Evolutionary conservation across 2,888 invertebrate species (phyloP).

Genomic region (Parasteatoda lunata): DNA sequence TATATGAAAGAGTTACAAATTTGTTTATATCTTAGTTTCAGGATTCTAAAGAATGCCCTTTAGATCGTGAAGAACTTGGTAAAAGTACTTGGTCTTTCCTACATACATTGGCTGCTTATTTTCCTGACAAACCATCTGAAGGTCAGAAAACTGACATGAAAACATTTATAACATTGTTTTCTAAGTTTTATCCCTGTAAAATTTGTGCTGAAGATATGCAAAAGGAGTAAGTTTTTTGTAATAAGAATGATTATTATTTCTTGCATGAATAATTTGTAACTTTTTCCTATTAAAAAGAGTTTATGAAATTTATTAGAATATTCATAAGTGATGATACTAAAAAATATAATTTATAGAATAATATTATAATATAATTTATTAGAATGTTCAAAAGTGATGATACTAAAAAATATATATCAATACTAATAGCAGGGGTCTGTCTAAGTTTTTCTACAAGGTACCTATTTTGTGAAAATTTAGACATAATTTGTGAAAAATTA

Average conservation of each 20-base stretch:
- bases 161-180: conserved; percentile 86
- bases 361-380: neutral
- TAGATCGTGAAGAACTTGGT: conserved; percentile 78
- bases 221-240: conserved; percentile 81
- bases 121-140: conserved; percentile 86
- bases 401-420: too few species aligned
- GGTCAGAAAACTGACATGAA: conserved; percentile 84
- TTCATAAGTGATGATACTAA: neutral
- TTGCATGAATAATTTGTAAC: too few species aligned
- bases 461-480: too few species aligned
- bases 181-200: conserved; percentile 94
- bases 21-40: neutral
- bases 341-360: neutral
- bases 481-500: too few species aligned
- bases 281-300: too few species aligned
- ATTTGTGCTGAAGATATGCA: conserved; percentile 91
- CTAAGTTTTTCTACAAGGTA: too few species aligned
- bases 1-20: too few species aligned
- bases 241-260: neutral
- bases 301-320: neutral
- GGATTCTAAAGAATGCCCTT: conserved; percentile 75
- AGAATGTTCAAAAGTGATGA: too few species aligned
- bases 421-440: too few species aligned
- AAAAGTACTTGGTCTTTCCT: conserved; percentile 92
- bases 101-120: conserved; percentile 97